Percentiles rank a stretch among this genome's conserved stretches.
Conservation (phyloP, 2,888 invertebrate species). For the Chironomus tentans region DNA sequence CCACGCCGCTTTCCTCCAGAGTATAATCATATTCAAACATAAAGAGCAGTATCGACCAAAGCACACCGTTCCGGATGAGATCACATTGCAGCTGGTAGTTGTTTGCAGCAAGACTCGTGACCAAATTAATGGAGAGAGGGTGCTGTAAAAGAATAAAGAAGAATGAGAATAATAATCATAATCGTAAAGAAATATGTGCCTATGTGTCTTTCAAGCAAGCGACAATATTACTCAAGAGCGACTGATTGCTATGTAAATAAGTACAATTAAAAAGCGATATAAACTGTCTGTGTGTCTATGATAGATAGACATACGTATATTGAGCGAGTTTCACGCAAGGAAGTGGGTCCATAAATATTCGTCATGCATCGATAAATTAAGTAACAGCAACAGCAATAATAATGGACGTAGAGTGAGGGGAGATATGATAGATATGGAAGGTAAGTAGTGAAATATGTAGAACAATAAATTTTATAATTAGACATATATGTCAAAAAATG, state of each 20-base stretch:
- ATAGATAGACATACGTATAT: neutral
- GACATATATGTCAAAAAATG: neutral
- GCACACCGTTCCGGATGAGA: constrained; percentile 72
- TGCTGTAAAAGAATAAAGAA: constrained; percentile 44
- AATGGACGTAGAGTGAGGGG: neutral
- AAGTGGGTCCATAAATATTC: constrained; percentile 8
- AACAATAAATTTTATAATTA: neutral
- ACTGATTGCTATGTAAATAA: neutral
- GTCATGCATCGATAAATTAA: neutral
- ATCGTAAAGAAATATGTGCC: neutral
- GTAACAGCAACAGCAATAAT: neutral
- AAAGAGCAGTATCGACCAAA: constrained; percentile 85
- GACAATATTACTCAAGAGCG: neutral
- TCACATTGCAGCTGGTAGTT: constrained; percentile 70
- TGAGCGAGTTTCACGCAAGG: neutral
- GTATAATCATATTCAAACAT: constrained; percentile 96
- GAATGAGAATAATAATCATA: neutral
- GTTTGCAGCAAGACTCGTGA: constrained; percentile 79
- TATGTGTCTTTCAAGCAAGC: neutral
- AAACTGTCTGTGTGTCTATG: neutral
- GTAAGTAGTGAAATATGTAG: neutral
- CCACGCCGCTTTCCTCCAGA: constrained; percentile 90
- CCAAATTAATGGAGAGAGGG: constrained; percentile 83
- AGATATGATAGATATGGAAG: neutral
- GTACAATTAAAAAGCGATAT: constrained; percentile 19